These are phyloP conservation scores for Chironomus tepperi DNA, from an alignment of 1,140 invertebrate genomes.

Conservation along the genomic window DNA sequence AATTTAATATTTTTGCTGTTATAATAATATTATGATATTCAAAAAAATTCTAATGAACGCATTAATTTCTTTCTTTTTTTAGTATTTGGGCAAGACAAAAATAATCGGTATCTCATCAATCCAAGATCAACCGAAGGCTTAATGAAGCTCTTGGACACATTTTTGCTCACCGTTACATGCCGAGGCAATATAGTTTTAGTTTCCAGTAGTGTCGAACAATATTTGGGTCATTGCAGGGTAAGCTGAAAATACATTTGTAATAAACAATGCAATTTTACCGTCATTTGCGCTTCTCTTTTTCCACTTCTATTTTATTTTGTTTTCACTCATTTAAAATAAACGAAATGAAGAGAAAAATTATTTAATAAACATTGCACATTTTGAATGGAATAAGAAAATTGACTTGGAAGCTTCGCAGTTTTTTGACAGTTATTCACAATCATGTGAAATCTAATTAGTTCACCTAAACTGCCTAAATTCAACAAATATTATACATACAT, in stretches of 20 bases:
- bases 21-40: no score
- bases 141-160: constrained; percentile 50
- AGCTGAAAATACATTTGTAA: constrained; percentile 29
- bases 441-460: no score
- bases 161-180: constrained; percentile 69
- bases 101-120: constrained; percentile 31
- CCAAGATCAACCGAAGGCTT: constrained; percentile 37
- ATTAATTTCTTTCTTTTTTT: constrained; percentile 24
- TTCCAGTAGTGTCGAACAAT: constrained; percentile 70
- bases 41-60: background rate
- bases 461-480: no score
- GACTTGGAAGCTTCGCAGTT: no score
- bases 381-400: background rate
- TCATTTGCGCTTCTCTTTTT: no score
- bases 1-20: no score
- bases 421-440: no score
- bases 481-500: no score
- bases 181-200: constrained; percentile 81
- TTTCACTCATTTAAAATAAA: no score
- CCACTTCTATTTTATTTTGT: no score
- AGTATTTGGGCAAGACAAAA: constrained; percentile 44
- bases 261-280: background rate
- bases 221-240: constrained; percentile 78
- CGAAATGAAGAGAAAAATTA: no score
- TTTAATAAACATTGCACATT: background rate